Base-by-base conservation (phyloP, 2,888 invertebrate genomes). In the Coenonympha arcania region DNA sequence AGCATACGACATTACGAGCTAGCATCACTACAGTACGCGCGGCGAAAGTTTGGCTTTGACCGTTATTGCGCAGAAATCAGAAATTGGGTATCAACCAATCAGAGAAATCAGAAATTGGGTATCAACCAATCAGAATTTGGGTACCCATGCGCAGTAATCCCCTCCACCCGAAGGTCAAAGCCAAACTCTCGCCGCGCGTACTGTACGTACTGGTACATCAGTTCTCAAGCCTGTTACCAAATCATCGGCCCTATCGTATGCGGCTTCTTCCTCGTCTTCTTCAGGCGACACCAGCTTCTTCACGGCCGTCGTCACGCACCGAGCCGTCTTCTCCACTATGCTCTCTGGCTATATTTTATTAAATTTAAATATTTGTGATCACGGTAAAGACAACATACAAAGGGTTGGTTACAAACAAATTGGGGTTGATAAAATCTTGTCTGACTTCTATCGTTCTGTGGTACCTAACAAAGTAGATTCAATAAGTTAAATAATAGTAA, bases 231-330 rank as follows among this genome's bases (percentile, higher is more conserved):
- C 37, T 56, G 68, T 91, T 91, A 92, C 93, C 92, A 92, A 86
- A 77, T 92, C 92, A 59, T 90, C 91, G 50, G 88, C 90, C 71
- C 89, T 89, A 65, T 89, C 90, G 64, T 90, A 91, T 55, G 89
- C 90, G 42, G 90, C 89, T 59, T 89, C 89, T 60, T 89, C 89
- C 39, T 88, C 88, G 33, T 69, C 76, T 46, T 69, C 76, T 45
- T 88, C 82, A 1, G 84, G 73, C 2, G 78, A 73, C 55, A 85
- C 73, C 61, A 88, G 73, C 57, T 88, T 88, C 74, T 87, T 88
- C 67, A 89, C 88, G 56, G 87, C 81, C 45, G 74, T 78, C 57
- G 80, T 84, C 55, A 88, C 73, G 67, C 87, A 87, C 63, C 81
- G 83, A 50, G 88, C 69, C 34, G 86, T 87, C 72, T 84, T 90